Evolutionary conservation across 2,888 invertebrate genomes (phyloP), one percentile per base, ranked within the genome.

Genomic region (Drosophila leonis): DNA sequence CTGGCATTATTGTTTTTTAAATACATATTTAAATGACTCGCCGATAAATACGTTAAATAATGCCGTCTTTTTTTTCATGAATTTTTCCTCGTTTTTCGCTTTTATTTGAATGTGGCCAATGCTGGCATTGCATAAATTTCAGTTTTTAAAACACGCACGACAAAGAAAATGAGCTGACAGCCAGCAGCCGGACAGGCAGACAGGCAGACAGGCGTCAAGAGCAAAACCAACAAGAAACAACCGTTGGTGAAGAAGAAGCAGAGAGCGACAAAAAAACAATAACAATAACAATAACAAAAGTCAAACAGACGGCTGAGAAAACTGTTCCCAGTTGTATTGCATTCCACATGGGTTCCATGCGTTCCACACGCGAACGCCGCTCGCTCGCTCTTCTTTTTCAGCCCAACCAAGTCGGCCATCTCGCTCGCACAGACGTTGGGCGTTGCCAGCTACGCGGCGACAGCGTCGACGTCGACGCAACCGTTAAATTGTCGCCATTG

Each of bases 401-500:
- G 20, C 20, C 27, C 9, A 35, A 20, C 49, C 24, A 24, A 4
- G 2, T 2, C 5, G n/a, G 67, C 68, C 60, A 15, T 75, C 83
- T 76, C 80, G 66, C 72, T 85, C 31, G 24, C 71, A 20, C 46
- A 42, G 41, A 6, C n/a, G 33, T 6, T 49, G 79, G 80, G 82
- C 86, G 83, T 79, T 72, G 60, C 72, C 72, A 54, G 35, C 56
- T 39, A 46, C 46, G 37, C 49, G n/a, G 15, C 54, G 33, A 20
- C 52, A 48, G 55, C 64, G 70, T 65, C 65, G 72, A 54, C 79
- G 78, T 61, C 70, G 65, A 60, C 83, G 80, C 66, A 55, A 64
- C 44, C 69, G 68, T 79, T 75, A 75, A 90, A 83, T 79, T 76
- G 88, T 85, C 90, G 83, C 90, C 88, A 88, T 90, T 85, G 83